Evolutionary conservation across 2,888 invertebrate species (phyloP), one percentile per base, ranked within the genome.

Genomic region (Deilephila elpenor): DNA sequence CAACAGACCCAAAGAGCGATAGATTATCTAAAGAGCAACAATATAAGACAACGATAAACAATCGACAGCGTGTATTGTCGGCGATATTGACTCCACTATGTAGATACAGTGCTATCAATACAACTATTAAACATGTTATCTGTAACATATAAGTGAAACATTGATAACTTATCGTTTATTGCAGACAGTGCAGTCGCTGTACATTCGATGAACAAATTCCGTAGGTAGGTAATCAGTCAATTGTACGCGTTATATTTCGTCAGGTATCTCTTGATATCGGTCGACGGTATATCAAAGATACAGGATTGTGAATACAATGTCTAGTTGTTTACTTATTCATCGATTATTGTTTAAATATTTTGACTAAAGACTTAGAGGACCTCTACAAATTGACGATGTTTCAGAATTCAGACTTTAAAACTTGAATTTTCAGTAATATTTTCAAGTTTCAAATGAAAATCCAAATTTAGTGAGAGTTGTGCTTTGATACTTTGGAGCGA

Each of bases 101-200:
- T 51, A 51, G 51, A 67, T 51, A 51, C 17, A 51, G 17, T 6
- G 32, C 19, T 32, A 51, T 67, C 67, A 17, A 51, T 67, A 67
- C 51, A 67, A 51, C 17, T 25, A 67, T 51, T 67, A 67, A 67
- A 67, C 17, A 20, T 44, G 44, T 67, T 67, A 67, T 67, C 67
- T 25, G 7, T 3, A 67, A 51, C 14, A 25, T 20, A 67, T n/a
- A 67, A 51, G 44, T 51, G 7, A 67, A 44, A 67, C 67, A 34
- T 19, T 34, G 67, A 67, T 67, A 67, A 0, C 8, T 44, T 51
- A 62, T 62, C 44, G 20, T 67, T 11, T 67, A 44, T 64, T 37
- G 37, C 61, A 62, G 19, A 62, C 64, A 67, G 11, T 67, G 44
- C 64, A 67, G 11, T 56, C 19, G 56, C n/a, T 67, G 44, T 34